A percentile compares a stretch with the other conserved stretches of the same genome.
These are phyloP conservation scores for Crenuchus spilurus DNA, from an alignment of 2,797 vertebrate species.

Conservation along the genomic window DNA sequence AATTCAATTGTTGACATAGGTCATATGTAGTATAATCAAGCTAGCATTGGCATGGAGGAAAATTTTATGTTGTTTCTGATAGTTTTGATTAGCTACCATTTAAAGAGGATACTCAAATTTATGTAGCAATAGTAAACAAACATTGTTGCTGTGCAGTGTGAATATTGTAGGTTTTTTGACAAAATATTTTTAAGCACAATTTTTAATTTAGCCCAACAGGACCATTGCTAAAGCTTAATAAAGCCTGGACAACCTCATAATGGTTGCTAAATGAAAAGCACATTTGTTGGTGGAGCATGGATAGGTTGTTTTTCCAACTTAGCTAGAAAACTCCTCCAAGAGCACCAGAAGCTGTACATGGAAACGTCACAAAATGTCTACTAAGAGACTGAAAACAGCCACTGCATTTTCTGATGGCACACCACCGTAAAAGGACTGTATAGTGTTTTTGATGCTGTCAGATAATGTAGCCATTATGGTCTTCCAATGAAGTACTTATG, in stretches of 20 bases:
- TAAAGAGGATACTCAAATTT: too few species aligned
- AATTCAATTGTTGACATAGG: too few species aligned
- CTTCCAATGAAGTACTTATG: slow-evolving; percentile 8
- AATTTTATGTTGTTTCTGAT: neutral
- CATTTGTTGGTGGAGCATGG: neutral
- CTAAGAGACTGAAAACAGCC: neutral
- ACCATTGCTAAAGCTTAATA: too few species aligned
- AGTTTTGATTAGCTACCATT: neutral
- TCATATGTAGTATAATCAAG: neutral
- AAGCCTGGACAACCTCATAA: too few species aligned
- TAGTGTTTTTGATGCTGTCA: slow-evolving; percentile 24
- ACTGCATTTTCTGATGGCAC: slow-evolving; percentile 22
- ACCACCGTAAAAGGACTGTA: neutral
- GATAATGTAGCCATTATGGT: neutral
- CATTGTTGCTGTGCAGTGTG: too few species aligned
- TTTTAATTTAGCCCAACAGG: too few species aligned
- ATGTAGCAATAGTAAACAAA: too few species aligned
- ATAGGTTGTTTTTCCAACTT: neutral
- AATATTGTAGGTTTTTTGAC: too few species aligned
- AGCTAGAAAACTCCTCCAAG: neutral
- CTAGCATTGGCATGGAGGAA: neutral
- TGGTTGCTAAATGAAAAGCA: neutral
- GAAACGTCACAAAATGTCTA: slow-evolving; percentile 15
- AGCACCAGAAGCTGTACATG: slow-evolving; percentile 18
- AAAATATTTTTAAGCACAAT: too few species aligned